Evolutionary conservation across 23 tunicate genomes (phyloP).

Genomic region (Halocynthia roretzi): DNA sequence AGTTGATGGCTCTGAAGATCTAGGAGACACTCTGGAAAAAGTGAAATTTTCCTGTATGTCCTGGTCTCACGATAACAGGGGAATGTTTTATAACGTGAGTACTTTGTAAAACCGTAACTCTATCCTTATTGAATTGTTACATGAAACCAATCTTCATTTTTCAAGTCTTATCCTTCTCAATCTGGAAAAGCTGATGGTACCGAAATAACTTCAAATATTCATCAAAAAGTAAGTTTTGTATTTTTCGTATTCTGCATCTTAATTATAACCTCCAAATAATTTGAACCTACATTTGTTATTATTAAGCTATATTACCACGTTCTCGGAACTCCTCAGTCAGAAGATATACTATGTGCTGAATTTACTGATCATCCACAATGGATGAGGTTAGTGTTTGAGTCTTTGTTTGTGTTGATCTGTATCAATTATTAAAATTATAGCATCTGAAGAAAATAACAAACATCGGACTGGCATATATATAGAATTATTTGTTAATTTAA

Average conservation of each 20-base stretch:
- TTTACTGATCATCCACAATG: slow-evolving; percentile 85
- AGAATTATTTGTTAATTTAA: no score
- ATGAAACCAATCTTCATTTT: background rate
- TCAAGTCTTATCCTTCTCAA: slow-evolving; percentile 71
- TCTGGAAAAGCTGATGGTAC: slow-evolving; percentile 96
- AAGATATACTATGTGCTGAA: slow-evolving; percentile 84
- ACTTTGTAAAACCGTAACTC: background rate
- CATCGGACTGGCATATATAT: no score
- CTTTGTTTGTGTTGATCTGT: no score
- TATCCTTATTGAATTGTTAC: background rate
- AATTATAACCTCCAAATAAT: background rate
- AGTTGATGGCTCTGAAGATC: slow-evolving; percentile 50
- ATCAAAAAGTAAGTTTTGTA: slow-evolving; percentile 66
- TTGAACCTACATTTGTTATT: background rate
- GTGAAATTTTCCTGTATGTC: slow-evolving; percentile 86
- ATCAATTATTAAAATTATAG: no score
- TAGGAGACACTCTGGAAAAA: slow-evolving; percentile 60
- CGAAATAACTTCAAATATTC: slow-evolving; percentile 75
- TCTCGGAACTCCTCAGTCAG: slow-evolving; percentile 68
- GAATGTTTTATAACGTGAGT: slow-evolving; percentile 85
- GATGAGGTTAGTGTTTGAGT: slow-evolving; percentile 70
- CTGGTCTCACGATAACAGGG: slow-evolving; percentile 90
- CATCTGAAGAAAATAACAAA: no score
- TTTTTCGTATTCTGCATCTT: background rate
- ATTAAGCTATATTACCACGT: slow-evolving; percentile 74